A percentile compares a stretch with the other conserved stretches of the same genome.
Conservation (phyloP, 2,797 vertebrate species). For the Cyprinella venusta region DNA sequence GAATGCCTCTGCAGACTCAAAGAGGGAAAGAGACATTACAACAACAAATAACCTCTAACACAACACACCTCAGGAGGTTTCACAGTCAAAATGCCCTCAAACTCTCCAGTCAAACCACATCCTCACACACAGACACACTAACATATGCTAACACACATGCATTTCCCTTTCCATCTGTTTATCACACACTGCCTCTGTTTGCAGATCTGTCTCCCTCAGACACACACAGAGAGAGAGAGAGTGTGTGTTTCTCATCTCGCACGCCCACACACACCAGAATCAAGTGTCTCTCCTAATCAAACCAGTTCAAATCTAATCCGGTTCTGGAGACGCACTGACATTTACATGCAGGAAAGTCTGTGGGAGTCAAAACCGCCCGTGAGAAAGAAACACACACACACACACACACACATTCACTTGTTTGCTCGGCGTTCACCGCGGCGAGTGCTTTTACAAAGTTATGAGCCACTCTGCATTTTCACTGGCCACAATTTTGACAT, state of each 20-base stretch:
- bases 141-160: background rate
- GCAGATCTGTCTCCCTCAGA: background rate
- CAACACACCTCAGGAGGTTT: background rate
- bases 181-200: background rate
- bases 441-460: no score
- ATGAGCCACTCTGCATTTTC: no score
- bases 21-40: background rate
- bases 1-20: background rate
- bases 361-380: background rate
- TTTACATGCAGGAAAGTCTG: background rate
- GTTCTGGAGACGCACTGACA: conserved; percentile 19
- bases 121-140: background rate
- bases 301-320: background rate
- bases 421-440: no score
- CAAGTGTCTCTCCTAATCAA: conserved; percentile 1
- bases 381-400: background rate
- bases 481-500: no score
- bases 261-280: background rate
- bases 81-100: background rate
- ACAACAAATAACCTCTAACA: conserved; percentile 8
- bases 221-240: background rate
- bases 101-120: background rate
- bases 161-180: background rate
- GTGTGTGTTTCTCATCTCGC: background rate
- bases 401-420: background rate